phyloP scores from a whole-genome alignment of 2,888 invertebrate species.

The Spilosoma lubricipeda region DNA sequence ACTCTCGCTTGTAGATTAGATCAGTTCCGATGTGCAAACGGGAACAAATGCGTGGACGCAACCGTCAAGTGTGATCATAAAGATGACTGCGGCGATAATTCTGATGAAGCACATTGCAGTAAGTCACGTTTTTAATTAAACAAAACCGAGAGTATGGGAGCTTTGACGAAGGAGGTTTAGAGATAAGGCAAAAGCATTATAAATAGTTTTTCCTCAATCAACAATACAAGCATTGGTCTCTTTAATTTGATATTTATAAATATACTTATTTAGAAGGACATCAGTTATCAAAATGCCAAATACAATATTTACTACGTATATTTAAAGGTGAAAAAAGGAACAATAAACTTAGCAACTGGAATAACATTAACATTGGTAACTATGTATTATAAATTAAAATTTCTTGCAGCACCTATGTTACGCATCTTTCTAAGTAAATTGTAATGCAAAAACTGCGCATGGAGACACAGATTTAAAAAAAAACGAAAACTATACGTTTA shows the following conservation, averaged over 20 bases:
- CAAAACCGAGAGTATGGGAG: not conserved
- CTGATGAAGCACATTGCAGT: constrained; percentile 97
- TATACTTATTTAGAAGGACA: no score
- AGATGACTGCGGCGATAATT: constrained; percentile 96
- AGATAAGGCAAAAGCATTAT: not conserved
- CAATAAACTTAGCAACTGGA: no score
- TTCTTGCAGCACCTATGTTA: not conserved
- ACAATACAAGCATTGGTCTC: no score
- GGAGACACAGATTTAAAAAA: not conserved
- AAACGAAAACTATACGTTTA: not conserved
- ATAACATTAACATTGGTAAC: no score
- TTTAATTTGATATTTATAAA: no score
- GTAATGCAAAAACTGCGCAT: not conserved
- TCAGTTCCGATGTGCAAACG: constrained; percentile 94
- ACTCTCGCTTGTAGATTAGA: constrained; percentile 90
- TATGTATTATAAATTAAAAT: no score
- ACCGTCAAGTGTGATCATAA: constrained; percentile 93
- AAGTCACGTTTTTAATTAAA: constrained; percentile 54
- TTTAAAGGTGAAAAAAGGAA: no score
- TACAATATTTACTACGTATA: no score
- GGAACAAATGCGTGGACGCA: constrained; percentile 92
- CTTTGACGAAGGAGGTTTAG: not conserved
- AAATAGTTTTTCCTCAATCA: no score
- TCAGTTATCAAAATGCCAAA: no score
- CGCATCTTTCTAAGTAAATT: not conserved